A percentile compares a stretch with the other conserved stretches of the same genome.
phyloP scores from a whole-genome alignment of 1,140 invertebrate species.

The Monochamus saltuarius region DNA sequence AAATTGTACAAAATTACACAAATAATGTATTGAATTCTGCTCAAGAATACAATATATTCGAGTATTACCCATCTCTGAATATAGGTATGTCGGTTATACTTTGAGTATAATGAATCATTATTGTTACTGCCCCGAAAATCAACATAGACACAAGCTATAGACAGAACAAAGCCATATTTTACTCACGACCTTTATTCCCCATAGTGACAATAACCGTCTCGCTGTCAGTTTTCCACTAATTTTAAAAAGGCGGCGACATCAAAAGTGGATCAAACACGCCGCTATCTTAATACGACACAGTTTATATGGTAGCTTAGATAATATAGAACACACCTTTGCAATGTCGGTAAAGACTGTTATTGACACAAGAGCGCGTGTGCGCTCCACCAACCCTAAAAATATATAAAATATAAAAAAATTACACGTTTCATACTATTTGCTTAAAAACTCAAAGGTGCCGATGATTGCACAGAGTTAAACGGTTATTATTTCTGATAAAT shows the following conservation, averaged over 20 bases:
- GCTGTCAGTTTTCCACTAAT: too few species aligned
- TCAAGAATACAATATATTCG: too few species aligned
- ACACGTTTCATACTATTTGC: slow-evolving; percentile 10
- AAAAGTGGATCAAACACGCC: slow-evolving; percentile 13
- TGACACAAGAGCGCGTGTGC: slow-evolving; percentile 14
- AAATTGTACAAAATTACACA: too few species aligned
- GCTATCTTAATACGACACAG: slow-evolving; percentile 14
- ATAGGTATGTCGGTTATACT: too few species aligned
- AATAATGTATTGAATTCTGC: too few species aligned
- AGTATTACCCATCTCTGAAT: too few species aligned
- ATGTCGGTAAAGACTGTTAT: slow-evolving; percentile 6
- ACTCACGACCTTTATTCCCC: too few species aligned
- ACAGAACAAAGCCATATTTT: too few species aligned
- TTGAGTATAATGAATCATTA: too few species aligned
- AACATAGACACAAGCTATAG: too few species aligned
- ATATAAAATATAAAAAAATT: slow-evolving; percentile 6
- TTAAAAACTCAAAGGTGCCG: slow-evolving; percentile 16
- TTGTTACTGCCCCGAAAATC: too few species aligned
- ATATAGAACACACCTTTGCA: slow-evolving; percentile 16
- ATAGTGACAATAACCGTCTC: too few species aligned
- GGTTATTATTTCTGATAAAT: slow-evolving; percentile 6
- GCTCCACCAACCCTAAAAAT: slow-evolving; percentile 17
- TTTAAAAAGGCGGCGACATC: not conserved
- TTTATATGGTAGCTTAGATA: slow-evolving; percentile 21
- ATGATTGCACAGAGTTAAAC: slow-evolving; percentile 1